Conservation (phyloP, 2,113 vertebrate genomes). For the Abramis brama region DNA sequence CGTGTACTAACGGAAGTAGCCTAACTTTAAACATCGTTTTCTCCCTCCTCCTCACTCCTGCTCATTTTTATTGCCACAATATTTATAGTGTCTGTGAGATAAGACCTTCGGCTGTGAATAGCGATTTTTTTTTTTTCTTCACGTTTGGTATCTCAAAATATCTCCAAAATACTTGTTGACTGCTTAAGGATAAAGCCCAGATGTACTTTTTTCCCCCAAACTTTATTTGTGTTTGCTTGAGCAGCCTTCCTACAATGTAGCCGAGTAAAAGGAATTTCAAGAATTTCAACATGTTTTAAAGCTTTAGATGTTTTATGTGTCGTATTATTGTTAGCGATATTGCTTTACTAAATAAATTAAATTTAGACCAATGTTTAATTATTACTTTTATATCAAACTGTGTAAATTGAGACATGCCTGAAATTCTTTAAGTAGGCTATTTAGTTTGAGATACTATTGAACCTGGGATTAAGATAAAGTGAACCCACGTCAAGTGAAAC, state of each 20-base stretch:
- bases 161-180: neutral
- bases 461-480: too few relatives aligned
- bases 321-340: too few relatives aligned
- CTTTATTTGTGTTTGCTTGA: neutral
- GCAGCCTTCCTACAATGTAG: neutral
- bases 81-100: neutral
- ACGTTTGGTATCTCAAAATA: neutral
- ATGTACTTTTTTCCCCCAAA: neutral
- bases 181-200: neutral
- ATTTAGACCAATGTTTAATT: too few relatives aligned
- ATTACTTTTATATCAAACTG: too few relatives aligned
- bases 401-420: too few relatives aligned
- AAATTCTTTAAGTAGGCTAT: too few relatives aligned
- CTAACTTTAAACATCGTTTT: constrained; percentile 3
- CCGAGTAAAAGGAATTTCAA: neutral
- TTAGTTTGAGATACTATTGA: too few relatives aligned
- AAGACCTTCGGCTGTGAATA: neutral
- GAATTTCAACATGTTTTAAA: too few relatives aligned
- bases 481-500: too few relatives aligned
- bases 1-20: neutral
- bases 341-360: too few relatives aligned
- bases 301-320: too few relatives aligned
- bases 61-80: neutral
- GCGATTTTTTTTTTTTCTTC: neutral
- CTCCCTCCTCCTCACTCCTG: neutral